These are phyloP conservation scores for Heterohyrax brucei DNA, from an alignment of 2,797 vertebrate genomes.

Conservation along the genomic window DNA sequence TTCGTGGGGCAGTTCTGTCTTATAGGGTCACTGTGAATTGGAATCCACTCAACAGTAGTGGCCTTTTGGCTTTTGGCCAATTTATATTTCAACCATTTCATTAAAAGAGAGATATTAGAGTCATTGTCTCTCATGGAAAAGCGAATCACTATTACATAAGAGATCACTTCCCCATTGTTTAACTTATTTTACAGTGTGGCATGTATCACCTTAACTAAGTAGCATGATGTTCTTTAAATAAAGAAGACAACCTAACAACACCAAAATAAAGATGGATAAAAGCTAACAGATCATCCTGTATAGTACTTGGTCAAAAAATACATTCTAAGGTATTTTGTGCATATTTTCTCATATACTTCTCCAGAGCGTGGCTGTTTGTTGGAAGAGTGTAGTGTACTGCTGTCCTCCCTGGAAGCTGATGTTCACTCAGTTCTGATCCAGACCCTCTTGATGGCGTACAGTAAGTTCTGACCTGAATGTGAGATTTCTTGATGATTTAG, in stretches of 20 bases:
- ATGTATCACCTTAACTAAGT: slow-evolving; percentile 53
- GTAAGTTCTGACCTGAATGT: slow-evolving; percentile 24
- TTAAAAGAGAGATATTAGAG: neutral
- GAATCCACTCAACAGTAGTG: too few relatives aligned
- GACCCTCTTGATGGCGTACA: slow-evolving; percentile 52
- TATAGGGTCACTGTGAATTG: too few relatives aligned
- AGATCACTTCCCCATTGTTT: slow-evolving; percentile 27
- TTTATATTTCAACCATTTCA: neutral
- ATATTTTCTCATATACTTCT: neutral
- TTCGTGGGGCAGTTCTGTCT: too few relatives aligned
- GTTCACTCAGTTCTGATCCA: neutral
- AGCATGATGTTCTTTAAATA: slow-evolving; percentile 15
- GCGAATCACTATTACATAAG: neutral
- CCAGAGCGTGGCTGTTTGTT: neutral
- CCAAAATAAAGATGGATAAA: slow-evolving; percentile 24
- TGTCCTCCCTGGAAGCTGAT: neutral
- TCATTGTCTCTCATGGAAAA: neutral
- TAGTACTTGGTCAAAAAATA: neutral
- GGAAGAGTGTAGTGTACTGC: too few relatives aligned
- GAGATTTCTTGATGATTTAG: slow-evolving; percentile 72
- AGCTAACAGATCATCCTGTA: neutral
- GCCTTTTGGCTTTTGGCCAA: neutral
- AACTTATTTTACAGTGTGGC: slow-evolving; percentile 40
- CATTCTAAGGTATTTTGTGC: neutral
- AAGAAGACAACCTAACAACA: neutral